Evolutionary conservation across 2,888 invertebrate genomes (phyloP).

Genomic region (Pollenia amentaria): DNA sequence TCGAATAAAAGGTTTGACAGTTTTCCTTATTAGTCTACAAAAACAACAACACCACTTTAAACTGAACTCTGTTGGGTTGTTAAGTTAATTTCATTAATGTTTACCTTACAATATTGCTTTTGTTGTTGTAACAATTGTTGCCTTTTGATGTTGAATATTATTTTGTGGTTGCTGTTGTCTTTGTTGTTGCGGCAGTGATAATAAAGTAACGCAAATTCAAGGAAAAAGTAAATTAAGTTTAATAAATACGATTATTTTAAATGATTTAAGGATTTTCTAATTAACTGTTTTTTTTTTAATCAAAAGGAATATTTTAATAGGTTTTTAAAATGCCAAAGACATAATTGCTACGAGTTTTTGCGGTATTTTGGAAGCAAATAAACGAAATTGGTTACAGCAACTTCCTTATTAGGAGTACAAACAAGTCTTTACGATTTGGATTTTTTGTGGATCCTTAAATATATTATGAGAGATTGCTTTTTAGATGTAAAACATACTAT

Average conservation of each 20-base stretch:
- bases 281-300: slow-evolving; percentile 42
- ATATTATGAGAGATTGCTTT: too few relatives aligned
- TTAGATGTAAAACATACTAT: too few relatives aligned
- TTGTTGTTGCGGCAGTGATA: slow-evolving; percentile 11
- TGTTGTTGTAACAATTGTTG: slow-evolving; percentile 52
- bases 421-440: too few relatives aligned
- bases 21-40: slow-evolving; percentile 46
- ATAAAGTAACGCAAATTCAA: slow-evolving; percentile 21
- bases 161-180: background rate
- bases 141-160: slow-evolving; percentile 57
- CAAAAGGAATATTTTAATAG: slow-evolving; percentile 62
- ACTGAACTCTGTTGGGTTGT: slow-evolving; percentile 49
- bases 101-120: slow-evolving; percentile 32
- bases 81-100: slow-evolving; percentile 71
- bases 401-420: too few relatives aligned
- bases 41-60: background rate
- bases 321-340: slow-evolving; percentile 4
- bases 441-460: too few relatives aligned
- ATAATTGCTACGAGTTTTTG: background rate
- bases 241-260: slow-evolving; percentile 59
- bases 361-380: background rate
- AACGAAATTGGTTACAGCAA: background rate
- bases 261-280: slow-evolving; percentile 52
- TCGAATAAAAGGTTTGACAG: slow-evolving; percentile 64
- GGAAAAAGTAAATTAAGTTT: slow-evolving; percentile 63